Evolutionary conservation across 2,113 vertebrate species (phyloP).

Genomic region (Hemichromis elongatus): DNA sequence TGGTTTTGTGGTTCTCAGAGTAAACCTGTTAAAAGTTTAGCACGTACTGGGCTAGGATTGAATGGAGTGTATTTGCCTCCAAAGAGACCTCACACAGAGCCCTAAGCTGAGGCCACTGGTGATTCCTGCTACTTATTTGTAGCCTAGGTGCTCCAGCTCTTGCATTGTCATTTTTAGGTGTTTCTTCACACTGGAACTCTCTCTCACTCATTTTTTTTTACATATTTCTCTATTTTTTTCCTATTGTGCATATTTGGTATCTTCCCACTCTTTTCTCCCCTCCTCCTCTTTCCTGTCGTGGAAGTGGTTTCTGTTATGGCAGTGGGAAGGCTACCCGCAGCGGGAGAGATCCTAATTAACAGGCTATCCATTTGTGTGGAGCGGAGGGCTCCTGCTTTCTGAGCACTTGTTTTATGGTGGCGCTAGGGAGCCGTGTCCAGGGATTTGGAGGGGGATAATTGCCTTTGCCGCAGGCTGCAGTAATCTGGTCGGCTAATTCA

Average conservation of each 20-base stretch:
- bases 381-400: constrained; percentile 71
- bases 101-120: constrained; percentile 1
- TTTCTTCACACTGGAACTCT: not conserved
- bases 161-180: not conserved
- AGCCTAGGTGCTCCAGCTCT: not conserved
- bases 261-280: constrained; percentile 3
- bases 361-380: constrained; percentile 80
- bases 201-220: not conserved
- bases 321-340: constrained; percentile 77
- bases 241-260: constrained; percentile 14
- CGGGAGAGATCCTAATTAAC: constrained; percentile 84
- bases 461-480: constrained; percentile 84
- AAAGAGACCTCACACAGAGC: not conserved
- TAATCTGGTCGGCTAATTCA: constrained; percentile 86
- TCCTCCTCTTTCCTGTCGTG: constrained; percentile 38
- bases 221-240: constrained; percentile 27
- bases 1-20: not conserved
- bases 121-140: not conserved
- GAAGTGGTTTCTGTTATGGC: constrained; percentile 69
- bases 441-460: constrained; percentile 83
- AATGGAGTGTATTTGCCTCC: constrained; percentile 12
- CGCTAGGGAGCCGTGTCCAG: constrained; percentile 77
- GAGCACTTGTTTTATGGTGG: constrained; percentile 81
- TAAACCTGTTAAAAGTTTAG: not conserved
- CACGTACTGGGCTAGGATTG: not conserved